These are phyloP conservation scores for Tichodroma muraria DNA, from an alignment of 2,113 vertebrate genomes.

Conservation along the genomic window DNA sequence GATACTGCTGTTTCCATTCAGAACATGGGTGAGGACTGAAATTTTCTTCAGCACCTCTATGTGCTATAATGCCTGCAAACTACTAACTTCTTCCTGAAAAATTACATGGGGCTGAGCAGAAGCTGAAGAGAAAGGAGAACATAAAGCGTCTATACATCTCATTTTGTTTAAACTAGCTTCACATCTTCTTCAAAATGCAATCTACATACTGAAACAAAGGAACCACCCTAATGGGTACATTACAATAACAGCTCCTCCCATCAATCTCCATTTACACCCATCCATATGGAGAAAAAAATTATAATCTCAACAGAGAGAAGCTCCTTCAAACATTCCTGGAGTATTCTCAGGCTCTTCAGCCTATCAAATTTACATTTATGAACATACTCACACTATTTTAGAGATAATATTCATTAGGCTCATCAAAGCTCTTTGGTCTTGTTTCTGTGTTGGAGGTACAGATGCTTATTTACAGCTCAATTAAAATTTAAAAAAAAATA, in stretches of 20 bases:
- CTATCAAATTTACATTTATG: not conserved
- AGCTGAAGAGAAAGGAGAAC: not conserved
- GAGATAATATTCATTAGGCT: not conserved
- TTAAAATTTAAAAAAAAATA: not conserved
- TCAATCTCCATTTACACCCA: slow-evolving; percentile 15
- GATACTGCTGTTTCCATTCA: not conserved
- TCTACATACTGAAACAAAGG: not conserved
- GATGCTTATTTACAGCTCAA: slow-evolving; percentile 15
- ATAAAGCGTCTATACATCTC: not conserved
- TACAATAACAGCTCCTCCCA: not conserved
- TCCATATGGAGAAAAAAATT: not conserved
- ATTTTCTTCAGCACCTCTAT: not conserved
- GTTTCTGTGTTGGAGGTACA: not conserved
- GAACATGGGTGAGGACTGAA: not conserved
- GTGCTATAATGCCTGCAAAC: not conserved
- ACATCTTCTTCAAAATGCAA: not conserved
- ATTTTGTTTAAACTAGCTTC: not conserved
- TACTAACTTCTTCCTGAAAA: not conserved
- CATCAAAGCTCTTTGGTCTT: not conserved
- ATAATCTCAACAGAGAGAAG: not conserved
- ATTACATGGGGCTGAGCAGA: not conserved
- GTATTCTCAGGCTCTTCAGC: not conserved
- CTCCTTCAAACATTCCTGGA: not conserved
- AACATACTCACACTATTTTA: not conserved
- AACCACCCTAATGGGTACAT: not conserved